Percentiles rank a stretch among this genome's conserved stretches.
Evolutionary conservation across 2,888 invertebrate genomes (phyloP).

Genomic region (Pherbina coryleti): DNA sequence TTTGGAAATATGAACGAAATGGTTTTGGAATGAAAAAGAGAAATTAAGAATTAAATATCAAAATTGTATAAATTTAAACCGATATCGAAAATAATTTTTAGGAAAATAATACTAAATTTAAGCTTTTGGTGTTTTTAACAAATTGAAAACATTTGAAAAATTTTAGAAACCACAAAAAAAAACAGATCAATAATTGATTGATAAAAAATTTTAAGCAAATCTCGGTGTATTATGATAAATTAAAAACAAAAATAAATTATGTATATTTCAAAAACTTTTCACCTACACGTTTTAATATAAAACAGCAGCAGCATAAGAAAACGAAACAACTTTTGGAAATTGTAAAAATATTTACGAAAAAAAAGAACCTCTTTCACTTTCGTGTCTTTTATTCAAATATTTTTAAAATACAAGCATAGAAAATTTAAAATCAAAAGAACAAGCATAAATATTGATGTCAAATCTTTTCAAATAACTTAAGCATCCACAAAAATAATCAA

Average conservation of each 20-base stretch:
- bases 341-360: slow-evolving; percentile 45
- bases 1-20: slow-evolving; percentile 1
- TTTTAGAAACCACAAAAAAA: slow-evolving; percentile 57
- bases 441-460: slow-evolving; percentile 33
- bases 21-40: slow-evolving; percentile 48
- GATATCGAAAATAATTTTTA: slow-evolving; percentile 55
- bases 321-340: slow-evolving; percentile 44
- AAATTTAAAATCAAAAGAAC: slow-evolving; percentile 35
- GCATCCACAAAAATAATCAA: slow-evolving; percentile 1
- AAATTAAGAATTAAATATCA: slow-evolving; percentile 35
- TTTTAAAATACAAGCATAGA: slow-evolving; percentile 39
- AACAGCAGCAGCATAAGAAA: slow-evolving; percentile 49
- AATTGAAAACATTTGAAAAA: slow-evolving; percentile 51
- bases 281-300: slow-evolving; percentile 29
- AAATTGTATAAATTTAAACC: slow-evolving; percentile 46
- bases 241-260: slow-evolving; percentile 47
- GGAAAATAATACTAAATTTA: slow-evolving; percentile 63
- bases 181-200: slow-evolving; percentile 59
- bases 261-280: slow-evolving; percentile 38
- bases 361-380: slow-evolving; percentile 68
- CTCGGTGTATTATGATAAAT: slow-evolving; percentile 62
- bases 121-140: slow-evolving; percentile 69
- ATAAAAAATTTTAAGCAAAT: slow-evolving; percentile 59
- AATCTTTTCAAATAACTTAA: slow-evolving; percentile 32
- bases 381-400: slow-evolving; percentile 66